Evolutionary conservation across 2,797 vertebrate species (phyloP), one percentile per base, ranked within the genome.

Genomic region (Pangasius sanitwongsei): DNA sequence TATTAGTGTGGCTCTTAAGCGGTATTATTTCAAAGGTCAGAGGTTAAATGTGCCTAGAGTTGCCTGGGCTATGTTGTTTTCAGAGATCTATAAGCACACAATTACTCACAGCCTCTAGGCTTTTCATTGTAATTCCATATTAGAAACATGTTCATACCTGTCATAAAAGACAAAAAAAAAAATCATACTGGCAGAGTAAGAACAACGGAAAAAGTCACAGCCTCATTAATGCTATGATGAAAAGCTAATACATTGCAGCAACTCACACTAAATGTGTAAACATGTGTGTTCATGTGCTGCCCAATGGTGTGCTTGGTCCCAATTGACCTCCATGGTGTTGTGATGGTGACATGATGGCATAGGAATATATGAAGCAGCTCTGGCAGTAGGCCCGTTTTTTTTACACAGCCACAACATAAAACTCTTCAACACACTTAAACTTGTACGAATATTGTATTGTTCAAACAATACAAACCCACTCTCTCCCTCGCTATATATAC

Each of bases 1-100:
- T 16, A 20, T 55, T 67, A 86, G 80, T 90, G 88, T 6, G 50
- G 85, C 48, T 70, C 69, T 87, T 78, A 77, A 74, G 59, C 59
- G 12, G 25, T 13, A 80, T 70, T 25, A 87, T 87, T 91, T 86
- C 50, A 74, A 63, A 77, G 90, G 90, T 87, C 89, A 90, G 41
- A 90, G 87, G 77, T 90, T 84, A 90, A 81, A 83, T 63, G 88
- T 89, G 80, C 55, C 6, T 31, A 63, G 13, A 18, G 34, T 74
- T n/a, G 57, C 18, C 44, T 50, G 50, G 50, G 57, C 34, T 80
- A 31, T 41, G 75, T 63, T 83, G 23, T 59, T 87, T 53, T 85
- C 80, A 87, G 57, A 69, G 48, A 28, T 55, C 61, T 88, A 57
- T 44, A 87, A 48, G 41, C 55, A 59, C 25, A 77, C 11, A 89